phyloP scores from a whole-genome alignment of 2,113 vertebrate species.

The Prietella phreatophila region DNA sequence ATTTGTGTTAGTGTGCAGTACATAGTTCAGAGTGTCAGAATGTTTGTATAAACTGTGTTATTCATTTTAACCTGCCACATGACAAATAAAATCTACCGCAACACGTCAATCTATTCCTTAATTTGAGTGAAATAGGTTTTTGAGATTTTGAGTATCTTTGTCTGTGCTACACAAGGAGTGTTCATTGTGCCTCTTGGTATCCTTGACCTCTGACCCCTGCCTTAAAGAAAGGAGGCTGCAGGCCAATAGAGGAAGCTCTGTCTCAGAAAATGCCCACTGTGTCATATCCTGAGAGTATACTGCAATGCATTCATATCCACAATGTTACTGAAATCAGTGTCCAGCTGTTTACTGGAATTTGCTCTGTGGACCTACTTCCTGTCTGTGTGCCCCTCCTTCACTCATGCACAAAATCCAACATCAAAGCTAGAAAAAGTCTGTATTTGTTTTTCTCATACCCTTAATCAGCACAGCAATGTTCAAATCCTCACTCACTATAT shows the following conservation, averaged over 20 bases:
- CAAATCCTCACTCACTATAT: not conserved
- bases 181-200: not conserved
- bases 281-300: conserved; percentile 60
- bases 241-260: conserved; percentile 59
- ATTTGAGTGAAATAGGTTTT: not conserved
- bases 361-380: not conserved
- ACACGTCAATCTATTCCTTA: no score
- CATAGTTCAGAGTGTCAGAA: not conserved
- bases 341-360: conserved; percentile 29
- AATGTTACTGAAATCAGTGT: conserved; percentile 45
- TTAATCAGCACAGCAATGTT: not conserved
- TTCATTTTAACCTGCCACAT: not conserved
- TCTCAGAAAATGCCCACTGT: conserved; percentile 57
- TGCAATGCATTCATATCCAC: conserved; percentile 45
- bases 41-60: no score
- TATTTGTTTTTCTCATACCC: not conserved
- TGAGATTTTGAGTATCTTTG: no score
- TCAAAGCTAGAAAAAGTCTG: not conserved
- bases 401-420: not conserved
- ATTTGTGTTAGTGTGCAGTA: not conserved
- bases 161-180: not conserved
- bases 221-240: conserved; percentile 42
- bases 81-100: conserved; percentile 1
- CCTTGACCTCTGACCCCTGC: conserved; percentile 48
- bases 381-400: not conserved